A percentile compares a stretch with the other conserved stretches of the same genome.
Evolutionary conservation across 1,140 invertebrate genomes (phyloP).

Genomic region (Heliothis subflexa): DNA sequence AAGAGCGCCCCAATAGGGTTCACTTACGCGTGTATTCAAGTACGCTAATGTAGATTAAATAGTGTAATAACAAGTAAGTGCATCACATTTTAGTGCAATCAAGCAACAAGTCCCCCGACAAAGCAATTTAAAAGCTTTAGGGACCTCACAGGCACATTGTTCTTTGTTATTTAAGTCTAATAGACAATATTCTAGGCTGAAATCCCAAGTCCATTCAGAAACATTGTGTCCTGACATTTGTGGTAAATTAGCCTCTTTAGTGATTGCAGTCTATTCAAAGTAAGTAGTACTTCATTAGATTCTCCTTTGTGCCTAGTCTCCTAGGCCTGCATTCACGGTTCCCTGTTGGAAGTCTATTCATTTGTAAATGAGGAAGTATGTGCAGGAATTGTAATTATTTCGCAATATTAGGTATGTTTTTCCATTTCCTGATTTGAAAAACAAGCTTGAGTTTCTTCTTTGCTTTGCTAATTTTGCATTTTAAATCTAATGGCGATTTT

Average conservation of each 20-base stretch:
- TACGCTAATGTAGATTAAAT: too few species aligned
- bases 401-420: background rate
- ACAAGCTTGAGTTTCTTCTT: background rate
- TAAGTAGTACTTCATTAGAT: background rate
- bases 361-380: background rate
- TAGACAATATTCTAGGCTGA: background rate
- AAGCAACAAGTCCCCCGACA: too few species aligned
- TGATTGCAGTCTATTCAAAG: background rate
- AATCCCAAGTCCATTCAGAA: background rate
- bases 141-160: background rate
- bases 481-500: too few species aligned
- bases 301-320: background rate
- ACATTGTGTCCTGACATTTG: background rate
- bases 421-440: background rate
- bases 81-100: too few species aligned
- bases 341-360: background rate
- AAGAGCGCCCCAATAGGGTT: too few species aligned
- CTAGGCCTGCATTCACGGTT: background rate
- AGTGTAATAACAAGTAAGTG: too few species aligned
- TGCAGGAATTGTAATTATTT: background rate
- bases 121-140: background rate
- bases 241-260: background rate
- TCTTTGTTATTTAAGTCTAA: background rate
- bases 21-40: too few species aligned
- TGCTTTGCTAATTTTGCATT: too few species aligned